These are phyloP conservation scores for Isoperla grammatica DNA, from an alignment of 2,888 invertebrate genomes.

Conservation along the genomic window DNA sequence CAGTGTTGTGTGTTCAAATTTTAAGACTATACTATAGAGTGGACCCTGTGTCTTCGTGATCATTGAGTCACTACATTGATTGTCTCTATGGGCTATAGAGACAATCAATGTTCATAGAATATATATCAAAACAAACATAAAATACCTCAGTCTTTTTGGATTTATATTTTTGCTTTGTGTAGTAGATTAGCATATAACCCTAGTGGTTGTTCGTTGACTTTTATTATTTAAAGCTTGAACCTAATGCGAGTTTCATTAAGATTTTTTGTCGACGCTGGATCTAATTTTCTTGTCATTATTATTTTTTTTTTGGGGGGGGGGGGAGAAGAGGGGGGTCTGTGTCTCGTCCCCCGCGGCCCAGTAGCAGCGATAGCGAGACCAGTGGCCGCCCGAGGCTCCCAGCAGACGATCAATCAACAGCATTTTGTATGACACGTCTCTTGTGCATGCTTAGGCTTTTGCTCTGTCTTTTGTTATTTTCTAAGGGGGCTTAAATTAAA, in stretches of 20 bases:
- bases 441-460: background rate
- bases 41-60: too few species aligned
- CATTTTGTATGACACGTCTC: slow-evolving; percentile 2
- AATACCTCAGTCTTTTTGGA: too few species aligned
- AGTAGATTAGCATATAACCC: slow-evolving; percentile 6
- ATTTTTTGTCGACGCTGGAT: slow-evolving; percentile 8
- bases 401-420: slow-evolving; percentile 11
- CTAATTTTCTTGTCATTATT: slow-evolving; percentile 18
- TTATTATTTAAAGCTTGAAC: slow-evolving; percentile 11
- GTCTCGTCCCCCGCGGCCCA: too few species aligned
- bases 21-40: too few species aligned
- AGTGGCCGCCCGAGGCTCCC: background rate
- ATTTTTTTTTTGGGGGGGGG: slow-evolving; percentile 3
- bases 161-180: background rate
- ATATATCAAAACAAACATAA: too few species aligned
- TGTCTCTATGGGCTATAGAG: too few species aligned
- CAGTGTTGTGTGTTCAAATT: too few species aligned
- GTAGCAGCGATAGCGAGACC: too few species aligned
- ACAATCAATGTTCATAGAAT: too few species aligned
- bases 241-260: slow-evolving; percentile 19
- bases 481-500: background rate
- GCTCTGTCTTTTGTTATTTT: slow-evolving; percentile 11
- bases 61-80: too few species aligned
- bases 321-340: too few species aligned
- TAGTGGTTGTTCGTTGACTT: slow-evolving; percentile 9